Evolutionary conservation across 92 coral and sea anemone species (phyloP), one percentile per base, ranked within the genome.

Genomic region (Chrysogorgia sp.): DNA sequence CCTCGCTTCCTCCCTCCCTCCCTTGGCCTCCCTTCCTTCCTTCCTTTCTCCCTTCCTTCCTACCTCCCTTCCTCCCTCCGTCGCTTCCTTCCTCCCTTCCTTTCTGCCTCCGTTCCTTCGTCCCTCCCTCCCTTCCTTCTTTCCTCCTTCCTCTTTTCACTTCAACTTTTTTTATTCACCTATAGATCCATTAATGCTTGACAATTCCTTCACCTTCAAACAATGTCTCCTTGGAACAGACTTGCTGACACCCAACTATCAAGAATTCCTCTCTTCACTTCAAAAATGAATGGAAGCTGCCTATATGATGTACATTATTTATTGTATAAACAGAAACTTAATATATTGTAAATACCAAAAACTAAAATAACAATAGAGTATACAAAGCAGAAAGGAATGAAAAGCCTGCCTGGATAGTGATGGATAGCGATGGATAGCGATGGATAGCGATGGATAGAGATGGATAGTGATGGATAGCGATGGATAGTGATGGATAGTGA

Each of bases 181-280:
- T 84, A 34, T 67, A 91, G 97, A 75, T 37, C 58, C 77, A 10
- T 50, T 74, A 33, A 86, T 19, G 63, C 91, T 87, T 23, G 97
- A 90, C 67, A 81, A 86, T 59, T 83, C 83, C 35, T 92, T 85
- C 86, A 91, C 91, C 63, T 84, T 92, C 41, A 82, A 85, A 30
- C 97, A 92, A 64, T 88, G 92, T 64, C 30, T 92, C 40, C 84
- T 86, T 45, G 91, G 91, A 12, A 81, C 91, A 12, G 97, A 92
- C 74, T 77, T 92, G 40, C 76, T 92, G 40, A 81, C 96, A 7
- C 96, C 96, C 7, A 88, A 86, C 79, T 92, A 92, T 78, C 76
- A 69, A 69, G 34, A 25, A 31, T 49, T 25, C 48, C 28, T 69
- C 8, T 24, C 19, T 53, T 43, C 17, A 32, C 52, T 67, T 8